These are phyloP conservation scores for Phalera bucephala DNA, from an alignment of 2,888 invertebrate species.

Conservation along the genomic window DNA sequence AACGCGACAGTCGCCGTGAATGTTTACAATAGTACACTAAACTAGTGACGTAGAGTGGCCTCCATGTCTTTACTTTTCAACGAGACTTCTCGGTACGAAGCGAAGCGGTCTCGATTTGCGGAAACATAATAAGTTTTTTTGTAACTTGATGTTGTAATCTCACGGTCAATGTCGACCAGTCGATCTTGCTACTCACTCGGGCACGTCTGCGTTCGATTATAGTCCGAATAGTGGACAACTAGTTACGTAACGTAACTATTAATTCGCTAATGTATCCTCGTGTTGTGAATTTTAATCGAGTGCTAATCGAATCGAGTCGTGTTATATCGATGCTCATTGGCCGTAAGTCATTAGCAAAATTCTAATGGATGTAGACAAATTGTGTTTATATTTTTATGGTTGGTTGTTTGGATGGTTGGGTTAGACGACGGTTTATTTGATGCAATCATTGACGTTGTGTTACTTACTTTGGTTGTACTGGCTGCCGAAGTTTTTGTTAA, in stretches of 20 bases:
- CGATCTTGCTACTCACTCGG: constrained; percentile 70
- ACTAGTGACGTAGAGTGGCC: constrained; percentile 36
- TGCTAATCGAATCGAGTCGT: constrained; percentile 40
- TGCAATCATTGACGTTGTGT: too few relatives aligned
- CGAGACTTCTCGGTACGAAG: constrained; percentile 34
- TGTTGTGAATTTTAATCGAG: constrained; percentile 46
- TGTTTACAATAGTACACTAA: constrained; percentile 26
- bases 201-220: constrained; percentile 58
- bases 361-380: constrained; percentile 28
- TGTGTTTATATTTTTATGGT: too few relatives aligned
- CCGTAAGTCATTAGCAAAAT: constrained; percentile 34
- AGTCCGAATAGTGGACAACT: constrained; percentile 57
- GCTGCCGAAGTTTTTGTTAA: too few relatives aligned
- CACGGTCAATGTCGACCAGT: constrained; percentile 79
- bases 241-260: constrained; percentile 67
- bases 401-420: too few relatives aligned
- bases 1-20: constrained; percentile 4
- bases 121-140: constrained; percentile 69
- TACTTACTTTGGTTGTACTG: too few relatives aligned
- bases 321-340: constrained; percentile 32
- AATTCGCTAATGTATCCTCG: constrained; percentile 59
- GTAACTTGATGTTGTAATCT: constrained; percentile 60
- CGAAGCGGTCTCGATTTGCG: constrained; percentile 62
- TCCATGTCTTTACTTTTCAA: constrained; percentile 40
- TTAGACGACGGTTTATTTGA: too few relatives aligned